A percentile compares a stretch with the other conserved stretches of the same genome.
Conservation (phyloP, 2,113 vertebrate species). For the Colossoma macropomum region DNA sequence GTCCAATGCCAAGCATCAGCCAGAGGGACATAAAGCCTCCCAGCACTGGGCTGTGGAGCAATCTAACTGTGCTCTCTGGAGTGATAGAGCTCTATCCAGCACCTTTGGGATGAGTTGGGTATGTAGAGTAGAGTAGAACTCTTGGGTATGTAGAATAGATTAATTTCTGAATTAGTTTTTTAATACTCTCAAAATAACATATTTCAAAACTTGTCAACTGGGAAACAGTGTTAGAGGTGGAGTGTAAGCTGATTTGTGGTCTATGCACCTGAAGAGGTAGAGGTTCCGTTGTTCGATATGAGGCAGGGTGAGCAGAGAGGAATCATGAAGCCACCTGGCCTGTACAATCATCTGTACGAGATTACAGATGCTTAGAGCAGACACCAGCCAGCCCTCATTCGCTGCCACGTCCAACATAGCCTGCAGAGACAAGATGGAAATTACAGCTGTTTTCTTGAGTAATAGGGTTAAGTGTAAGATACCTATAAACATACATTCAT, state of each 20-base stretch:
- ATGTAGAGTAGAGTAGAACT: background rate
- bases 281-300: constrained; percentile 88
- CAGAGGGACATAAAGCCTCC: background rate
- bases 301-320: constrained; percentile 88
- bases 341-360: constrained; percentile 96
- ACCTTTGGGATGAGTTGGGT: background rate
- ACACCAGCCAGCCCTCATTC: constrained; percentile 91
- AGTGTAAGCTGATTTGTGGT: background rate
- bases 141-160: background rate
- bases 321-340: constrained; percentile 91
- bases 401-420: constrained; percentile 95
- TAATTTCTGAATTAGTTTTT: no score
- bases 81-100: background rate
- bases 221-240: background rate
- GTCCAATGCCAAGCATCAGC: no score
- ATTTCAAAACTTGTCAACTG: no score
- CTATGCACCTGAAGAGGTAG: constrained; percentile 86
- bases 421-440: constrained; percentile 66
- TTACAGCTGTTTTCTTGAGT: background rate
- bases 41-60: background rate
- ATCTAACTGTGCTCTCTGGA: background rate
- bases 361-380: constrained; percentile 87
- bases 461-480: background rate
- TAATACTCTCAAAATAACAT: no score
- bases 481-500: background rate